phyloP scores from a whole-genome alignment of 2,888 invertebrate species.

The Orchesellides sinensis region DNA sequence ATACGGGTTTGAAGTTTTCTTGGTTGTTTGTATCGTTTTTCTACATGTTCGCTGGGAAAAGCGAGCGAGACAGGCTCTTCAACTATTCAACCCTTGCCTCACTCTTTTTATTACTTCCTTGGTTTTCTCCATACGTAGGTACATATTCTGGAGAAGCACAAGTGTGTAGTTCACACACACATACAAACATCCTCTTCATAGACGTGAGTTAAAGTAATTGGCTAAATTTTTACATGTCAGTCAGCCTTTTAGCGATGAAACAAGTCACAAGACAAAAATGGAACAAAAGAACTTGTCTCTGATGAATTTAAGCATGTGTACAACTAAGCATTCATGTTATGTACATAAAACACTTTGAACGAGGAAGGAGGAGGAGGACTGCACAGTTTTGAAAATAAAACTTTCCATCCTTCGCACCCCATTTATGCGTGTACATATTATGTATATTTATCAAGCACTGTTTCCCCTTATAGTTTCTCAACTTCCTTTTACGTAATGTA shows the following conservation, averaged over 20 bases:
- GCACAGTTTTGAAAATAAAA: not conserved
- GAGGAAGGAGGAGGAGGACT: not conserved
- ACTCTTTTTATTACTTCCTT: not conserved
- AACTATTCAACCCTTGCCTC: slow-evolving; percentile 24
- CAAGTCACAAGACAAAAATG: slow-evolving; percentile 51
- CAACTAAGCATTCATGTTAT: slow-evolving; percentile 3
- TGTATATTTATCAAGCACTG: too few species aligned
- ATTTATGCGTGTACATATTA: not conserved
- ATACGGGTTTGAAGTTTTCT: slow-evolving; percentile 14
- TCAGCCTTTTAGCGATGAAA: slow-evolving; percentile 52
- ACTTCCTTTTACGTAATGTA: not conserved
- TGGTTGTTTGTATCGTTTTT: too few species aligned
- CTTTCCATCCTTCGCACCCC: not conserved
- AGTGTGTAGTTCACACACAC: slow-evolving; percentile 41
- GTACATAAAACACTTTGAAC: slow-evolving; percentile 11
- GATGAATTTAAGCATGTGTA: slow-evolving; percentile 20
- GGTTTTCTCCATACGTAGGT: too few species aligned
- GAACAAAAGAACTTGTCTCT: slow-evolving; percentile 30
- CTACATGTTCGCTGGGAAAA: too few species aligned
- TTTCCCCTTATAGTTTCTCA: not conserved
- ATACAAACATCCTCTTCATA: slow-evolving; percentile 43
- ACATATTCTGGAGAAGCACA: slow-evolving; percentile 12
- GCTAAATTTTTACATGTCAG: slow-evolving; percentile 69
- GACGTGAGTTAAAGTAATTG: slow-evolving; percentile 58
- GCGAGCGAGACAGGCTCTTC: not conserved